Evolutionary conservation across 2,113 vertebrate species (phyloP).

Genomic region (Halichoerus grypus): DNA sequence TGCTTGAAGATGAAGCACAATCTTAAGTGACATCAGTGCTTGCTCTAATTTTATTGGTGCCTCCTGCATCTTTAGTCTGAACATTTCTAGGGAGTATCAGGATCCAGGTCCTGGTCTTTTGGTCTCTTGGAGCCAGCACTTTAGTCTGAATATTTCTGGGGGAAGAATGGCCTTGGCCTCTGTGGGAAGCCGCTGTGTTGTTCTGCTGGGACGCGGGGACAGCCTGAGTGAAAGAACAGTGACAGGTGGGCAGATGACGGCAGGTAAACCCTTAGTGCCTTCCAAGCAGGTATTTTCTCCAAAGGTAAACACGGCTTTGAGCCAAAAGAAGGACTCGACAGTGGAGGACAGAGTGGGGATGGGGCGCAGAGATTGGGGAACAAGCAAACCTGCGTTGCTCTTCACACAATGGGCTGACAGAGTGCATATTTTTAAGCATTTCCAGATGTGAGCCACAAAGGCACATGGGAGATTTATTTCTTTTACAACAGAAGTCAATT

Average conservation of each 20-base stretch:
- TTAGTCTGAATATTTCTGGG: background rate
- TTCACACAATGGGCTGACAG: constrained; percentile 77
- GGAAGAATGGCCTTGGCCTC: background rate
- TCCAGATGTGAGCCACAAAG: constrained; percentile 80
- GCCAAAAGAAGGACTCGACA: constrained; percentile 18
- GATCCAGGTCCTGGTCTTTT: background rate
- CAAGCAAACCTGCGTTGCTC: constrained; percentile 49
- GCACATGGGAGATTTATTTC: constrained; percentile 82
- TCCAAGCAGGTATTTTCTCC: constrained; percentile 59
- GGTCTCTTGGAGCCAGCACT: background rate
- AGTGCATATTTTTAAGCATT: constrained; percentile 68
- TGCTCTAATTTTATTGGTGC: background rate
- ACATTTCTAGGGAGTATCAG: background rate
- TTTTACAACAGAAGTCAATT: constrained; percentile 85
- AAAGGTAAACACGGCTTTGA: constrained; percentile 61
- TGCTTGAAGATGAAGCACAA: background rate
- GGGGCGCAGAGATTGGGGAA: background rate
- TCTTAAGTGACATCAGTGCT: background rate
- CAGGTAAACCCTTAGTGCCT: background rate
- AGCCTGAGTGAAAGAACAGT: constrained; percentile 21
- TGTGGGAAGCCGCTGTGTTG: background rate
- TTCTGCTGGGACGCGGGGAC: background rate
- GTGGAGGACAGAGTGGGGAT: constrained; percentile 42
- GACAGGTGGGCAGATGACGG: background rate
- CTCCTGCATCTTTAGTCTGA: background rate